Percentiles rank a stretch among this genome's conserved stretches.
phyloP scores from a whole-genome alignment of 2,797 vertebrate genomes.

The Prionace glauca region DNA sequence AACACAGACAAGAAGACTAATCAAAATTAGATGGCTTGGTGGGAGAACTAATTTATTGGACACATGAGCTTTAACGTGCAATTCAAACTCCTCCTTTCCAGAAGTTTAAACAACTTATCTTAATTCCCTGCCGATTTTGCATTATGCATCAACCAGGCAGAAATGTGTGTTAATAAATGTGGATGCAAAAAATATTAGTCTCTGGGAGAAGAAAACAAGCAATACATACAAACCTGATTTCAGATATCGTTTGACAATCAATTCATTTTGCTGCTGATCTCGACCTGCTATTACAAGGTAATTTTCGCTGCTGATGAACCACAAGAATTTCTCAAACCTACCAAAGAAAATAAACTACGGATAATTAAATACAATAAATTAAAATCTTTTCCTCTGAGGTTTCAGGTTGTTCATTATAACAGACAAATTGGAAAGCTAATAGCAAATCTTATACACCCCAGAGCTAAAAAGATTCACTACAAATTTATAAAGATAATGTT shows the following conservation, averaged over 20 bases:
- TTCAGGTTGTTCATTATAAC: background rate
- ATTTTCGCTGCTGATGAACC: conserved; percentile 97
- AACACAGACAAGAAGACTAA: background rate
- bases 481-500: background rate
- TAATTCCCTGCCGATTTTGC: background rate
- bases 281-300: conserved; percentile 90
- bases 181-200: background rate
- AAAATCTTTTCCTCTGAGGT: background rate
- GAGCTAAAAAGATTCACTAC: background rate
- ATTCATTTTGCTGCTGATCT: conserved; percentile 97
- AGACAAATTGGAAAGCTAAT: background rate
- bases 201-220: background rate
- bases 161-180: background rate
- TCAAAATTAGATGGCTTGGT: background rate
- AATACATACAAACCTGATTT: conserved; percentile 61
- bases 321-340: conserved; percentile 99
- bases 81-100: background rate
- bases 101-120: background rate
- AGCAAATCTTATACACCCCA: background rate
- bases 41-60: background rate
- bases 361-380: background rate
- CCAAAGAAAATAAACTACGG: conserved; percentile 43
- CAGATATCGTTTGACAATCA: conserved; percentile 92
- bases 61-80: background rate
- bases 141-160: background rate